Base-by-base conservation (phyloP, 2,888 invertebrate species). In the Smittia sp. region DNA sequence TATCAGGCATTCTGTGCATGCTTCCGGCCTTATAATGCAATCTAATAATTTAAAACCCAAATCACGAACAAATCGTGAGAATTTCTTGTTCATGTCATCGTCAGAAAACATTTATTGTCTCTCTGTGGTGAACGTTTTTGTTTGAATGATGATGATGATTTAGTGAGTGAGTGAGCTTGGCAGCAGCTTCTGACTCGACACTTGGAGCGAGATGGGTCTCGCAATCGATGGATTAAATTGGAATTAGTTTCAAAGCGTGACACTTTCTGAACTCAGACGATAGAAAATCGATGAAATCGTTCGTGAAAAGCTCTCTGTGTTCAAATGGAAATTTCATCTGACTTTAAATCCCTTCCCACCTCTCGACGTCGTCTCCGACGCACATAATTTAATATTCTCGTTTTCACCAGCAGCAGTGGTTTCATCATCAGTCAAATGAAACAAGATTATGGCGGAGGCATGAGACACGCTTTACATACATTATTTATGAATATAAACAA, bases 1-100 rank as follows among this genome's bases (percentile, higher is more conserved):
- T 25, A 70, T 70, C 39, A 70, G 15, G 25, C 52, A 70, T 70
- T 70, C 69, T 20, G 27, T 70, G 69, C 69, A 70, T 70, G 69
- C 24, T 54, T 22, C 18, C 32, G 39, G 54, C 27, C 58, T 54
- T 27, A 63, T 25, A 72, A 72, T 72, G 72, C 72, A 72, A 72
- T 62, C 72, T 62, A 22, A 62, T 72, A 62, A 72, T 54, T 72
- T 62, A 24, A 38, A 62, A 72, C 27, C 32, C 62, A 72, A 72
- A 72, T 72, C 72, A 72, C 72, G 72, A 62, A 52, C 52, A 27
- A 54, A 72, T 70, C 68, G 69, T 70, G 69, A 54, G 54, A 70
- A 54, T 54, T 70, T 52, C 25, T 24, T 24, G 46, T 68, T 22
- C 68, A 68, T 68, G 68, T 41, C 68, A 68, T 68, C 68, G 41